Percentiles rank a stretch among this genome's conserved stretches.
Evolutionary conservation across 2,888 invertebrate species (phyloP).

Genomic region (Xestobium rufovillosum): DNA sequence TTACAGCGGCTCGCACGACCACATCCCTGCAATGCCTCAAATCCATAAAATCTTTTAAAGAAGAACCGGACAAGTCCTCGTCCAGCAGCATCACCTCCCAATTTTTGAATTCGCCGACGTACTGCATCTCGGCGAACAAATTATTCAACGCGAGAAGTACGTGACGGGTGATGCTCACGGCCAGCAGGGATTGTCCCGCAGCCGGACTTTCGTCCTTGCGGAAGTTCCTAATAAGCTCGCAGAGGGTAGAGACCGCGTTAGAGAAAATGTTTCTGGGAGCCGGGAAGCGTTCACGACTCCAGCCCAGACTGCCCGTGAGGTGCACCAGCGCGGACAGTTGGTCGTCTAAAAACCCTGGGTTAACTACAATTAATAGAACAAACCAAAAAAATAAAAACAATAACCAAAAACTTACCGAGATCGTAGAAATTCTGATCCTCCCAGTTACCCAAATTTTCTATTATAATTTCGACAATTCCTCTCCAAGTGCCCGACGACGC

Average conservation of each 20-base stretch:
- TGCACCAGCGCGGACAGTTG: conserved; percentile 45
- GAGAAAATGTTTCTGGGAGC: conserved; percentile 32
- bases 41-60: conserved; percentile 42
- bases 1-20: conserved; percentile 46
- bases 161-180: conserved; percentile 48
- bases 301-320: conserved; percentile 44
- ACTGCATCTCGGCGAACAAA: conserved; percentile 45
- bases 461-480: conserved; percentile 43
- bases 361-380: conserved; percentile 8
- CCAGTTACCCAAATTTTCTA: conserved; percentile 45
- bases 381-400: conserved; percentile 8
- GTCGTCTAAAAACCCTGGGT: conserved; percentile 46
- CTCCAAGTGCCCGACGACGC: no score
- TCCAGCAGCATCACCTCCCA: conserved; percentile 27
- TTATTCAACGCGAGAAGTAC: conserved; percentile 49
- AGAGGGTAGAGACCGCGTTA: conserved; percentile 41
- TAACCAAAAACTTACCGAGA: conserved; percentile 39
- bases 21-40: conserved; percentile 48
- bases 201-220: conserved; percentile 44
- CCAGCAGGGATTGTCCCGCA: conserved; percentile 50
- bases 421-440: conserved; percentile 51
- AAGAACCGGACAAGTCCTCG: no score
- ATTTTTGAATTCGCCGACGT: conserved; percentile 29
- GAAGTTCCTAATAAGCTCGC: conserved; percentile 48
- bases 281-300: conserved; percentile 38